Evolutionary conservation across 2,797 vertebrate genomes (phyloP), one percentile per base, ranked within the genome.

Genomic region (Premnoplex brunnescens): DNA sequence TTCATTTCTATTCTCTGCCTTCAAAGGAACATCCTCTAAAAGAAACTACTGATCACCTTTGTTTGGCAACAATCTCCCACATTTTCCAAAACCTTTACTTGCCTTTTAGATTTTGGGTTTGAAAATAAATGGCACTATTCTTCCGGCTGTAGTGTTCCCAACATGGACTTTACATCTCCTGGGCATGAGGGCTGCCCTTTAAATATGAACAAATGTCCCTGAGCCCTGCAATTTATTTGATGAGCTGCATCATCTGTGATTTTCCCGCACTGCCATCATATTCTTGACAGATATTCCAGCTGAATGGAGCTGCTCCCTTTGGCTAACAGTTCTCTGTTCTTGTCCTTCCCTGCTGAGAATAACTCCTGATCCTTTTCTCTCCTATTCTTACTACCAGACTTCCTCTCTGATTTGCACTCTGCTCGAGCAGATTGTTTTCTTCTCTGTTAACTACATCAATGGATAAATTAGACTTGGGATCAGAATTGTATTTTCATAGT

Each of bases 101-200:
- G 6, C 20, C 30, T 78, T 88, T 64, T 26, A 58, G 17, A 14
- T 54, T 80, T 68, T 14, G 27, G 12, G 11, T 81, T 64, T 79
- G 55, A 59, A 76, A 58, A 85, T 22, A 30, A 68, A 71, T 34
- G 16, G 41, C 8, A 3, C 16, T 58, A 0, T 5, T 11, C 36
- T n/a, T 58, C 37, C 43, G 66, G 55, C 28, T 30, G 11, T 7
- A 59, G 30, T 20, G 17, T 9, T 79, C 59, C 62, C 12, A 4
- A 2, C 30, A 44, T 0, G 13, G 41, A 22, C 74, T 75, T 18
- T 9, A 3, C 27, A 23, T 15, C 17, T 66, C 54, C 41, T 0
- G 4, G 27, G 7, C 23, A 11, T 12, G 28, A 82, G 23, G 49
- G 21, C 12, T 49, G 41, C 7, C 49, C 46, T 36, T 39, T 34